Evolutionary conservation across 2,113 vertebrate genomes (phyloP).

Genomic region (Microcebus griseorufus): DNA sequence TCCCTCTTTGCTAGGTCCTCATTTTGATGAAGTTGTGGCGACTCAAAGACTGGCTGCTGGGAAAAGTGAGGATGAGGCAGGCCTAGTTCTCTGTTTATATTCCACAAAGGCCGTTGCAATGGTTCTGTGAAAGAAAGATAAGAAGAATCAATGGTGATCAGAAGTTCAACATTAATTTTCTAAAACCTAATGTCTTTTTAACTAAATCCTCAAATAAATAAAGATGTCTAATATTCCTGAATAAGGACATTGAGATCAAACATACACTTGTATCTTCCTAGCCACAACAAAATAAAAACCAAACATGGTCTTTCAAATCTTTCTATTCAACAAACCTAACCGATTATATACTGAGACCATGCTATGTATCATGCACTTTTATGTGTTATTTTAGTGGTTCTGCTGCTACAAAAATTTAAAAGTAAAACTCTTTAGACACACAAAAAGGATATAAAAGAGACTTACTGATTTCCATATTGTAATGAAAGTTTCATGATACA

Average conservation of each 20-base stretch:
- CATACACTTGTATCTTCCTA: neutral
- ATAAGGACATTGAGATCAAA: neutral
- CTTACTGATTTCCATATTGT: neutral
- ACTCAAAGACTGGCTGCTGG: conserved; percentile 74
- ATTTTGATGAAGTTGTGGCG: neutral
- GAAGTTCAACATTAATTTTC: conserved; percentile 36
- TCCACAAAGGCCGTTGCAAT: conserved; percentile 83
- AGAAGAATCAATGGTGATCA: neutral
- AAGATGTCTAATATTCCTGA: neutral
- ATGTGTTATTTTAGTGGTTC: neutral
- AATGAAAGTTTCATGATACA: neutral
- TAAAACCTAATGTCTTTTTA: conserved; percentile 30
- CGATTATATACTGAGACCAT: neutral
- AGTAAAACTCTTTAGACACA: conserved; percentile 1
- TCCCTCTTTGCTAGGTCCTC: neutral
- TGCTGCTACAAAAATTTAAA: neutral
- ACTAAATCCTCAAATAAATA: conserved; percentile 36
- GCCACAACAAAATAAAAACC: neutral
- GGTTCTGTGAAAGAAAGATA: conserved; percentile 79
- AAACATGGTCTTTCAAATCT: neutral
- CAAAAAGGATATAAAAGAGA: neutral
- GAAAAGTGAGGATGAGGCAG: conserved; percentile 68
- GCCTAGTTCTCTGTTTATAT: conserved; percentile 76
- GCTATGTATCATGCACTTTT: neutral
- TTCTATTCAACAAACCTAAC: conserved; percentile 12